Evolutionary conservation across 2,888 invertebrate genomes (phyloP).

Genomic region (Myopa tessellatipennis): DNA sequence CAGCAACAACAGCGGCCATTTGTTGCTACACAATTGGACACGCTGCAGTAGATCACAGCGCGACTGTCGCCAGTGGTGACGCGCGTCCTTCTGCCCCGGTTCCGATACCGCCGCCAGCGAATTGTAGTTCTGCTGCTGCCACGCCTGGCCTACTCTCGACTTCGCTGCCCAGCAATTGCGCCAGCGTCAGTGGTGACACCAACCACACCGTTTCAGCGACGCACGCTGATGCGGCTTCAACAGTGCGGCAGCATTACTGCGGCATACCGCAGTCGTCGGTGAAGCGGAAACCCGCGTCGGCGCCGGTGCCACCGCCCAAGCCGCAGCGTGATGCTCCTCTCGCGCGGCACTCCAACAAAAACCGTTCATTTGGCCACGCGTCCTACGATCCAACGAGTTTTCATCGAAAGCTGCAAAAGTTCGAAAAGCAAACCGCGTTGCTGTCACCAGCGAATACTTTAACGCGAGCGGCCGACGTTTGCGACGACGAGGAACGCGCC

Average conservation of each 20-base stretch:
- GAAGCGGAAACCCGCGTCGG: conserved; percentile 19
- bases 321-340: conserved; percentile 41
- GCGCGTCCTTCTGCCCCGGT: conserved; percentile 4
- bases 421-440: conserved; percentile 52
- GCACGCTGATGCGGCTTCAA: conserved; percentile 14
- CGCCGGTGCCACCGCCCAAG: conserved; percentile 54
- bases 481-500: conserved; percentile 9
- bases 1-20: conserved; percentile 43
- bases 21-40: conserved; percentile 64
- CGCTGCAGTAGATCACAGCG: conserved; percentile 38
- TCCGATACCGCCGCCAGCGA: conserved; percentile 9
- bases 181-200: conserved; percentile 33
- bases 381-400: conserved; percentile 55
- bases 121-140: conserved; percentile 21
- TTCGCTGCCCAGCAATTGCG: conserved; percentile 50
- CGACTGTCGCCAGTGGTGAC: background rate
- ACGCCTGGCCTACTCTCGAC: conserved; percentile 41
- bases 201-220: conserved; percentile 21
- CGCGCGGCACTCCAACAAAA: conserved; percentile 12
- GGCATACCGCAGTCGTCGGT: conserved; percentile 40
- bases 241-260: background rate
- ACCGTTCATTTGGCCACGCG: conserved; percentile 15
- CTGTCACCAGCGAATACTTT: background rate
- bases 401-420: conserved; percentile 54
- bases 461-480: background rate